Evolutionary conservation across 1,140 invertebrate species (phyloP).

Genomic region (Trichogramma pretiosum): DNA sequence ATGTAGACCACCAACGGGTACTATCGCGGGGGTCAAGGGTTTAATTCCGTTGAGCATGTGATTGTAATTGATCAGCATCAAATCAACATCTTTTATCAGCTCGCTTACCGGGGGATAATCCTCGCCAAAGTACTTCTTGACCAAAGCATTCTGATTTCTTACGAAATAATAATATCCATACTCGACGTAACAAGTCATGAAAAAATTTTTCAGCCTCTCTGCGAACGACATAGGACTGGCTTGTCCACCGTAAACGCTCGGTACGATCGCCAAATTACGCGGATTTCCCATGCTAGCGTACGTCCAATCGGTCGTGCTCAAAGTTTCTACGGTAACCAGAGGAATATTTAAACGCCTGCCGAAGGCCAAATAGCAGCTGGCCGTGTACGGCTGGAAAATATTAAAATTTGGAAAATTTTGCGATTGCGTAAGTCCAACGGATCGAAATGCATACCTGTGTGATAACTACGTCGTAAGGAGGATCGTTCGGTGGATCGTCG

Average conservation of each 20-base stretch:
- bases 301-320: constrained; percentile 47
- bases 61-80: constrained; percentile 49
- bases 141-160: constrained; percentile 15
- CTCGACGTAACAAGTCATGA: background rate
- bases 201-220: constrained; percentile 43
- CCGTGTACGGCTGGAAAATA: constrained; percentile 17
- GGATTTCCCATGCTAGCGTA: constrained; percentile 50
- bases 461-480: constrained; percentile 21
- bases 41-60: constrained; percentile 39
- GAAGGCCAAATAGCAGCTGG: constrained; percentile 44
- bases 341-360: constrained; percentile 49
- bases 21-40: constrained; percentile 38
- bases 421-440: too few species aligned
- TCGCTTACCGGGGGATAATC: constrained; percentile 28
- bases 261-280: constrained; percentile 45
- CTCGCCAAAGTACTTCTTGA: constrained; percentile 37
- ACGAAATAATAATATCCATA: constrained; percentile 18
- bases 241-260: constrained; percentile 35
- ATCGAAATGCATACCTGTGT: constrained; percentile 18
- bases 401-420: background rate
- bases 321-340: constrained; percentile 47
- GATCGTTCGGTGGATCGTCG: constrained; percentile 14
- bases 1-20: constrained; percentile 53
- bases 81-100: constrained; percentile 36
- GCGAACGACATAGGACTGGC: constrained; percentile 53